Percentiles rank a stretch among this genome's conserved stretches.
Evolutionary conservation across 2,797 vertebrate genomes (phyloP).

Genomic region (Enteromius mattozi): DNA sequence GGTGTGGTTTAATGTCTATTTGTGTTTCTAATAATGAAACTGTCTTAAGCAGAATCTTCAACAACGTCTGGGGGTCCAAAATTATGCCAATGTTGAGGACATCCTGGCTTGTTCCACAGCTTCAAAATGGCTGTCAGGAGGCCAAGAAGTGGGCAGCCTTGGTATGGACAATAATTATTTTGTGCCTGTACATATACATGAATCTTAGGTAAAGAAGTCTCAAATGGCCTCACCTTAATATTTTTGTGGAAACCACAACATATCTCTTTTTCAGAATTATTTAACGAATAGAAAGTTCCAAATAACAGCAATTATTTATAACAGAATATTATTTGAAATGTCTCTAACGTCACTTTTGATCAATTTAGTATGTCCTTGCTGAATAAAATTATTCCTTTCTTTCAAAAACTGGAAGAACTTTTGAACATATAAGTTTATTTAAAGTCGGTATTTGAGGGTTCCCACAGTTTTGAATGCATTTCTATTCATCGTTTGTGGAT

Average conservation of each 20-base stretch:
- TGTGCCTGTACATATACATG: background rate
- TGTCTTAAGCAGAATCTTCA: constrained; percentile 65
- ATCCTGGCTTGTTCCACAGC: constrained; percentile 66
- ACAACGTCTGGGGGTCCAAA: constrained; percentile 62
- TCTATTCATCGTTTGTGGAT: background rate
- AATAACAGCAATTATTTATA: background rate
- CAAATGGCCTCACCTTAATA: background rate
- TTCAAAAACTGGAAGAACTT: background rate
- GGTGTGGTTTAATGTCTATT: background rate
- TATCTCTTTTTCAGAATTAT: background rate
- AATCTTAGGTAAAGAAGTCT: background rate
- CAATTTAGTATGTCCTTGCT: background rate
- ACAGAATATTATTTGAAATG: background rate
- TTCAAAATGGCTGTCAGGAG: constrained; percentile 59
- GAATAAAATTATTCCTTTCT: background rate
- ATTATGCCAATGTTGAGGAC: constrained; percentile 62
- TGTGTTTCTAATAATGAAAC: constrained; percentile 13
- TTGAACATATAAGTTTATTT: background rate
- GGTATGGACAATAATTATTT: constrained; percentile 65
- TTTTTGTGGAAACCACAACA: background rate
- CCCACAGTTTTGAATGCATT: background rate
- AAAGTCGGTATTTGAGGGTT: background rate
- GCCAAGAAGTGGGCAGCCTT: constrained; percentile 65
- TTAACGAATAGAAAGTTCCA: background rate
- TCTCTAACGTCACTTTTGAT: background rate